Evolutionary conservation across 2,113 vertebrate genomes (phyloP).

Genomic region (Actenoides hombroni): DNA sequence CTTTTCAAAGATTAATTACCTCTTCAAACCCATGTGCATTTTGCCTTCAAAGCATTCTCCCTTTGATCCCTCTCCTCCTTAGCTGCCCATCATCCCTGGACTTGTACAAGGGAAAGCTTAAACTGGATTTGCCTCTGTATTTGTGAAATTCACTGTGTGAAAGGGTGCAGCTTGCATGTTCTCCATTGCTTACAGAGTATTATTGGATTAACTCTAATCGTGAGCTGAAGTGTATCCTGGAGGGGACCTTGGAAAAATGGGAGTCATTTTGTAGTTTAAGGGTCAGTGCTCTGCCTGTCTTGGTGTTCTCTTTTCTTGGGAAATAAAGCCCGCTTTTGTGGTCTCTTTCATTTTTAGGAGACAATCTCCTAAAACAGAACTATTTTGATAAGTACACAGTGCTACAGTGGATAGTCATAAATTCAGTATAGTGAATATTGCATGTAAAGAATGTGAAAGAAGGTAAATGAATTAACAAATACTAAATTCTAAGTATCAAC

Average conservation of each 20-base stretch:
- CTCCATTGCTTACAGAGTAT: neutral
- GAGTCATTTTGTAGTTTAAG: neutral
- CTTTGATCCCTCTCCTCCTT: neutral
- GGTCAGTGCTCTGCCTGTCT: neutral
- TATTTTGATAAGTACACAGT: neutral
- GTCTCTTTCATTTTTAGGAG: neutral
- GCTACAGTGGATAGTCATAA: neutral
- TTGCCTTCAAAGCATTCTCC: conserved; percentile 11
- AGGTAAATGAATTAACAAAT: neutral
- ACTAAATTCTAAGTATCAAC: neutral
- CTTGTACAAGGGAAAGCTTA: neutral
- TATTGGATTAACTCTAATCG: neutral
- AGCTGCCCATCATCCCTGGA: neutral
- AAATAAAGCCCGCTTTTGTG: neutral
- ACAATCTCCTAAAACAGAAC: neutral
- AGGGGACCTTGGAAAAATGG: neutral
- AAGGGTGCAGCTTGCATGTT: neutral
- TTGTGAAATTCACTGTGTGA: neutral
- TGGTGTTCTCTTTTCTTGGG: neutral
- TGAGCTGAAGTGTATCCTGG: neutral
- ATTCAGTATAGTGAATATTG: neutral
- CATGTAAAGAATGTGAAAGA: neutral
- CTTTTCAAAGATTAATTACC: conserved; percentile 28
- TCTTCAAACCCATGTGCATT: neutral
- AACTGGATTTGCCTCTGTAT: neutral